These are phyloP conservation scores for Hirundichthys speculiger DNA, from an alignment of 2,113 vertebrate genomes.

Conservation along the genomic window DNA sequence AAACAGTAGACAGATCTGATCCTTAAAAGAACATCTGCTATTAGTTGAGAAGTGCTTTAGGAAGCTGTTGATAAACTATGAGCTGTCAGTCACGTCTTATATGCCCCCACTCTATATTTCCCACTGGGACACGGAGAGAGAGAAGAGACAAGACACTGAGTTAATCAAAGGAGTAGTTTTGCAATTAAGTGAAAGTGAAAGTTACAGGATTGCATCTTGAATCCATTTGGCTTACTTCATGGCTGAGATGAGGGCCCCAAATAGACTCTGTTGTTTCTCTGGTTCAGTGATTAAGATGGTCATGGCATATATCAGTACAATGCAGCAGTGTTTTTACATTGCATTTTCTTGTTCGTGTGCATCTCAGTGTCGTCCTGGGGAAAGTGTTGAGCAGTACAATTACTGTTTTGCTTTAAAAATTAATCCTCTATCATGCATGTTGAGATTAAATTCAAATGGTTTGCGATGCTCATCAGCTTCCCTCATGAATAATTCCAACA, in stretches of 20 bases:
- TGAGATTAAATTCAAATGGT: conserved; percentile 46
- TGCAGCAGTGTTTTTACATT: conserved; percentile 32
- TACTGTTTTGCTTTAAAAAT: conserved; percentile 44
- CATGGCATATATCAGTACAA: conserved; percentile 40
- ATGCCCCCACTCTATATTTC: conserved; percentile 27
- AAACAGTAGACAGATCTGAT: conserved; percentile 48
- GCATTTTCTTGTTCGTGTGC: conserved; percentile 28
- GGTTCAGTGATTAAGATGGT: conserved; percentile 50
- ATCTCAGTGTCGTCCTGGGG: not conserved
- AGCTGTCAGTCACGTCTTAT: conserved; percentile 64
- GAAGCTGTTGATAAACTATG: conserved; percentile 65
- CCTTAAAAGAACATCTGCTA: conserved; percentile 64
- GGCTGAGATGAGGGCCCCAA: conserved; percentile 53
- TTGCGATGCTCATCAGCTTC: conserved; percentile 45
- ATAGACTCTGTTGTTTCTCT: conserved; percentile 45
- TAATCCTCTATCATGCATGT: conserved; percentile 17
- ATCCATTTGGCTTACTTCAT: conserved; percentile 69
- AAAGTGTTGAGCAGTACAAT: conserved; percentile 24
- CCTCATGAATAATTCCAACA: conserved; percentile 43
- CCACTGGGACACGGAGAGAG: conserved; percentile 33
- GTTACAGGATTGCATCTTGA: conserved; percentile 68
- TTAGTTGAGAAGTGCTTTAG: conserved; percentile 28
- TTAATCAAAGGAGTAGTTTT: conserved; percentile 72
- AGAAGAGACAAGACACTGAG: conserved; percentile 24
- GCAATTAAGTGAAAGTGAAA: conserved; percentile 72